These are phyloP conservation scores for Amphiura filiformis DNA, from an alignment of 35 echinoderm and acorn worm genomes.

Conservation along the genomic window DNA sequence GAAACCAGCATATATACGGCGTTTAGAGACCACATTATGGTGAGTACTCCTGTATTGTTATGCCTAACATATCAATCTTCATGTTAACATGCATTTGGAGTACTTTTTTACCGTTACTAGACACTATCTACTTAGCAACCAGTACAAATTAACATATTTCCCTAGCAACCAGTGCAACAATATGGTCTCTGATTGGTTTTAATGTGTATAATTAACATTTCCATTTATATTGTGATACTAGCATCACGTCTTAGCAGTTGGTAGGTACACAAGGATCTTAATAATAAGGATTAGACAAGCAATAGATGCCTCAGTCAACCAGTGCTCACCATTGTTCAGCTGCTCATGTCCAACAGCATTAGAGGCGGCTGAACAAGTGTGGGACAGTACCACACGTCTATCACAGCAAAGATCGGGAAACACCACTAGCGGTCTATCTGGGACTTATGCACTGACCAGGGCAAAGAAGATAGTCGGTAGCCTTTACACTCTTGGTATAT, in stretches of 20 bases:
- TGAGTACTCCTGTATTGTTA: not conserved
- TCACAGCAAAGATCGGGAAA: not conserved
- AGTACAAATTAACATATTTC: not conserved
- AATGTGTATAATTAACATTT: not conserved
- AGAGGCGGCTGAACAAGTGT: not conserved
- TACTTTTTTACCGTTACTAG: not conserved
- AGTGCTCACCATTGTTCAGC: slow-evolving; percentile 12
- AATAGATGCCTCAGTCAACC: not conserved
- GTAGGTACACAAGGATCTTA: too few relatives aligned
- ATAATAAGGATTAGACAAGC: slow-evolving; percentile 8
- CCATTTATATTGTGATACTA: slow-evolving; percentile 13
- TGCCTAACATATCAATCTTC: not conserved
- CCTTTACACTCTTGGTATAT: slow-evolving; percentile 9
- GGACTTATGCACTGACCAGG: slow-evolving; percentile 12
- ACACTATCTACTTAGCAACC: not conserved
- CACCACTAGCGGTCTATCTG: not conserved
- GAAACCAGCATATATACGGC: not conserved
- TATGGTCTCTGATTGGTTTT: not conserved
- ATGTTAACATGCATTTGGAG: not conserved
- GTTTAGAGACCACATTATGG: not conserved
- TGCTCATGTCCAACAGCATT: not conserved
- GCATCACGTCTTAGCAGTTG: too few relatives aligned
- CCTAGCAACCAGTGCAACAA: not conserved
- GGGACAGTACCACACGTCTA: not conserved
- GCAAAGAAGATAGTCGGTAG: slow-evolving; percentile 16